Conservation (phyloP, 2,888 invertebrate genomes). For the Strigamia transsilvanica region DNA sequence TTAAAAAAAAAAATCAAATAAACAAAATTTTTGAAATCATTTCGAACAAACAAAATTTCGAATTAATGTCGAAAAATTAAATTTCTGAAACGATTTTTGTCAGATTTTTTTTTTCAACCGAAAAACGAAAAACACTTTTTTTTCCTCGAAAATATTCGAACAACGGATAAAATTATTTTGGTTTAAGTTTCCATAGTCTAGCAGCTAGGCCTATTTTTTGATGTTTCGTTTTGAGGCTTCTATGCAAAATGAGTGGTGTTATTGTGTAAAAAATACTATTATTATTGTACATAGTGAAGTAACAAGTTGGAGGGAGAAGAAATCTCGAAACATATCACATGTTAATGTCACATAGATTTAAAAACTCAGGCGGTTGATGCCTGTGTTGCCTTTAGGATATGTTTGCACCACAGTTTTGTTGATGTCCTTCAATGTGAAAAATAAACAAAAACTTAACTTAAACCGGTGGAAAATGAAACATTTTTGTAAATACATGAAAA, state of each 20-base stretch:
- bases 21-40: too few relatives aligned
- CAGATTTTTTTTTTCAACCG: too few relatives aligned
- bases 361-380: slow-evolving; percentile 30
- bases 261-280: slow-evolving; percentile 4
- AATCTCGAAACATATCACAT: slow-evolving; percentile 27
- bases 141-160: background rate
- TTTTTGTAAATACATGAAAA: slow-evolving; percentile 24
- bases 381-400: slow-evolving; percentile 39
- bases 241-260: slow-evolving; percentile 3
- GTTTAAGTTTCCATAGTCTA: background rate
- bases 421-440: slow-evolving; percentile 28
- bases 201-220: background rate
- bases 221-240: background rate
- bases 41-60: background rate
- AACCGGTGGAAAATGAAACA: background rate
- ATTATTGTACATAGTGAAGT: background rate
- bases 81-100: too few relatives aligned
- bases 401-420: slow-evolving; percentile 39
- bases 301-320: background rate
- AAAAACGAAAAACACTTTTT: too few relatives aligned
- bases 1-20: too few relatives aligned
- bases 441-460: background rate
- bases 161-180: too few relatives aligned
- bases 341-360: slow-evolving; percentile 29
- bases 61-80: background rate